These are phyloP conservation scores for Agriotes lineatus DNA, from an alignment of 2,888 invertebrate species.

Conservation along the genomic window DNA sequence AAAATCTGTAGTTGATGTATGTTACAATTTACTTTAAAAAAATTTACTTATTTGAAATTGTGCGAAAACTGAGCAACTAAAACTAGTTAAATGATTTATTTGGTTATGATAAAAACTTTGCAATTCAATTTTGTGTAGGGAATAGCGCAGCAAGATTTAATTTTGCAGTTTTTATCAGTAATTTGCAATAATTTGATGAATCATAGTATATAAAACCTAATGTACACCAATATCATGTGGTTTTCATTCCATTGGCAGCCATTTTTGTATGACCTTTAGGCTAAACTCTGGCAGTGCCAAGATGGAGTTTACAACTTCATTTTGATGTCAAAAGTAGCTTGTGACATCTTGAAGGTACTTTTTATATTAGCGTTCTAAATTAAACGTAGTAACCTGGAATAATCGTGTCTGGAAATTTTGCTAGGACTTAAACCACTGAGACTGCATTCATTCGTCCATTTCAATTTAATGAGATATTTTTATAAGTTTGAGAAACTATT, in stretches of 20 bases:
- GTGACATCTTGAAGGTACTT: neutral
- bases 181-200: conserved; percentile 40
- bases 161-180: conserved; percentile 39
- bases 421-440: neutral
- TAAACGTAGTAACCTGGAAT: too few relatives aligned
- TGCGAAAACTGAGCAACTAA: conserved; percentile 40
- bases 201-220: conserved; percentile 8
- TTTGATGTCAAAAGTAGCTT: neutral
- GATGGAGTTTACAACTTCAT: neutral
- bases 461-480: too few relatives aligned
- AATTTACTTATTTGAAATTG: neutral
- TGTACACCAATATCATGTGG: conserved; percentile 39
- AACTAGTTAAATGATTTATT: conserved; percentile 40
- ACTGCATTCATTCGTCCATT: too few relatives aligned
- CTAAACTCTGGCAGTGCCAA: neutral
- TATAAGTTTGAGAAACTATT: too few relatives aligned
- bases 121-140: conserved; percentile 25
- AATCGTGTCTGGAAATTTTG: neutral
- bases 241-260: conserved; percentile 52
- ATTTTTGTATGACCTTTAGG: conserved; percentile 38
- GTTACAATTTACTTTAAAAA: conserved; percentile 3
- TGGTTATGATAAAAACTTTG: conserved; percentile 40
- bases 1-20: conserved; percentile 19
- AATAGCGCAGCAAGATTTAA: neutral
- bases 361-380: too few relatives aligned